phyloP scores from a whole-genome alignment of 2,113 vertebrate genomes.

The Octodon degus region DNA sequence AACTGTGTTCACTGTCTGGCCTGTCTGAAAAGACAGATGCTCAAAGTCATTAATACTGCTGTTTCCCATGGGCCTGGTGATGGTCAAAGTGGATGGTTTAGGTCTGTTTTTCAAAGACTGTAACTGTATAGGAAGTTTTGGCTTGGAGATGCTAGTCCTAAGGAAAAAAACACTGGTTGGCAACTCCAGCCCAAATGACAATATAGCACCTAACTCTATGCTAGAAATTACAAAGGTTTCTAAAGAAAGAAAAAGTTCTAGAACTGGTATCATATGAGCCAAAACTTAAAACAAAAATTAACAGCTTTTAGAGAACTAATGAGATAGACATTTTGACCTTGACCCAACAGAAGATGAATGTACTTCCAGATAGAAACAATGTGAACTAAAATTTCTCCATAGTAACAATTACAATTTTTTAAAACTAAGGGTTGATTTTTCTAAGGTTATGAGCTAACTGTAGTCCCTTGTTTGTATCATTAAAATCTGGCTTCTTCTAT shows the following conservation, averaged over 20 bases:
- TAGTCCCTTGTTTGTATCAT: slow-evolving; percentile 55
- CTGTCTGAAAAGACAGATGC: slow-evolving; percentile 17
- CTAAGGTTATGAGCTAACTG: slow-evolving; percentile 68
- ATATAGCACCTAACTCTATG: slow-evolving; percentile 50
- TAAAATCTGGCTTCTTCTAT: slow-evolving; percentile 54
- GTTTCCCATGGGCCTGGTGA: slow-evolving; percentile 10
- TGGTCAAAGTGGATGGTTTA: not conserved
- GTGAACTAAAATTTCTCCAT: slow-evolving; percentile 67
- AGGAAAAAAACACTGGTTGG: slow-evolving; percentile 23
- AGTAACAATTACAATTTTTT: slow-evolving; percentile 73
- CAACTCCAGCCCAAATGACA: not conserved
- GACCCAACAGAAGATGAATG: slow-evolving; percentile 54
- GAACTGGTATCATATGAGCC: slow-evolving; percentile 56
- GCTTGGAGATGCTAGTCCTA: slow-evolving; percentile 17
- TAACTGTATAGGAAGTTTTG: not conserved
- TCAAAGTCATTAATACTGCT: slow-evolving; percentile 3
- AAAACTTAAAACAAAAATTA: not conserved
- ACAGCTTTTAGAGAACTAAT: slow-evolving; percentile 61
- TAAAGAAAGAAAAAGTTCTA: slow-evolving; percentile 57
- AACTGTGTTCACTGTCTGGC: slow-evolving; percentile 46
- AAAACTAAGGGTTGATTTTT: slow-evolving; percentile 65
- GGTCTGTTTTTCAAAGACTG: slow-evolving; percentile 37
- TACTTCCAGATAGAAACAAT: slow-evolving; percentile 52
- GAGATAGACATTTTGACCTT: slow-evolving; percentile 67
- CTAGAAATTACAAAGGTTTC: slow-evolving; percentile 67